A percentile compares a stretch with the other conserved stretches of the same genome.
Evolutionary conservation across 2,888 invertebrate genomes (phyloP).

Genomic region (Rhimphoctona megacephalus): DNA sequence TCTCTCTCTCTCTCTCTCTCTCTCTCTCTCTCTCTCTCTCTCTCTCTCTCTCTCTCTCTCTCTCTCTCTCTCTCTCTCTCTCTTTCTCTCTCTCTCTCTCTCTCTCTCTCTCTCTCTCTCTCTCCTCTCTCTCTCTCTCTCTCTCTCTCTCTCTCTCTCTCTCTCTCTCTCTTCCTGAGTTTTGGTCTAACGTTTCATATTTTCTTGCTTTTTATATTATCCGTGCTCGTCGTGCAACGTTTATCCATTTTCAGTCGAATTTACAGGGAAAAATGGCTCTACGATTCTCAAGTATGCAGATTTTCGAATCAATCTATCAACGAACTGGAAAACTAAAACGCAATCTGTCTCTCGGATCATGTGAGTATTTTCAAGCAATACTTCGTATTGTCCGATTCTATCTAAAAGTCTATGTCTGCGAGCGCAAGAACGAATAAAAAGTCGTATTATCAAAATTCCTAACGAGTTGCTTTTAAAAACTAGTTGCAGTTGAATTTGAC

Average conservation of each 20-base stretch:
- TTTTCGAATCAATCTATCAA: slow-evolving; percentile 10
- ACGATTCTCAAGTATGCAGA: slow-evolving; percentile 16
- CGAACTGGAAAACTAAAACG: slow-evolving; percentile 21
- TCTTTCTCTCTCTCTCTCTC: not conserved
- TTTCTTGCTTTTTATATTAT: not conserved
- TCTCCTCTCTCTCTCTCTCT: not conserved
- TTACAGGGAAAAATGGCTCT: not conserved
- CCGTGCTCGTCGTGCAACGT: not conserved
- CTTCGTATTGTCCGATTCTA: not conserved
- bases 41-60: not conserved
- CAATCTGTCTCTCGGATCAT: slow-evolving; percentile 65
- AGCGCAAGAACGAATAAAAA: not conserved
- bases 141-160: not conserved
- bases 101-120: not conserved
- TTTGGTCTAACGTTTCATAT: not conserved
- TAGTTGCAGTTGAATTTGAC: not conserved
- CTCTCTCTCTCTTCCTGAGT: not conserved
- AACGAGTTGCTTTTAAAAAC: not conserved
- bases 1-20: no score
- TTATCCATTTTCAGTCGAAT: not conserved
- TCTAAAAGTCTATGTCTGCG: not conserved
- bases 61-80: not conserved
- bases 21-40: not conserved
- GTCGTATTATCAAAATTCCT: not conserved
- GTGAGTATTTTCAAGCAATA: slow-evolving; percentile 60